Evolutionary conservation across 2,113 vertebrate genomes (phyloP).

Genomic region (Dermatemys mawii): DNA sequence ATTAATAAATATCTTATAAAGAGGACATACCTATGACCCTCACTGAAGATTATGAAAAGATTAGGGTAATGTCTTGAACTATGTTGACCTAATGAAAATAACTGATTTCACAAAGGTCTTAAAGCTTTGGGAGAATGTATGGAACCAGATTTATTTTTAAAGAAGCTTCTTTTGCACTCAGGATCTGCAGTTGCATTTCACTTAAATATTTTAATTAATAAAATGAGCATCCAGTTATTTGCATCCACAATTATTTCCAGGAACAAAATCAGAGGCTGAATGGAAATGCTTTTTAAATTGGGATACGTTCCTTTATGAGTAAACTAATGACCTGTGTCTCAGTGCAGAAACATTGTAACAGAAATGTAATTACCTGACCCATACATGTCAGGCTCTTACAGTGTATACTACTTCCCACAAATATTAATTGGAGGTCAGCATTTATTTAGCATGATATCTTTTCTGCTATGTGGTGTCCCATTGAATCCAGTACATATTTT

Average conservation of each 20-base stretch:
- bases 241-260: neutral
- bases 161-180: neutral
- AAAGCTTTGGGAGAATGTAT: fast-evolving
- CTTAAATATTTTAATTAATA: neutral
- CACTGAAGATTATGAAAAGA: neutral
- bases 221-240: neutral
- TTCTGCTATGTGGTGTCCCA: neutral
- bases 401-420: neutral
- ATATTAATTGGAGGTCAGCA: constrained; percentile 42
- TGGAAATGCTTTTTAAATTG: constrained; percentile 1
- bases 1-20: fast-evolving
- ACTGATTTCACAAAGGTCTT: neutral
- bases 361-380: neutral
- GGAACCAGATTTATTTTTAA: neutral
- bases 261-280: constrained; percentile 2
- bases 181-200: neutral
- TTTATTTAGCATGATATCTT: neutral
- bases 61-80: fast-evolving
- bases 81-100: neutral
- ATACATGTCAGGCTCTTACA: constrained; percentile 9
- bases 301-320: neutral
- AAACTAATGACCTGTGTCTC: neutral
- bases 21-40: fast-evolving
- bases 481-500: neutral
- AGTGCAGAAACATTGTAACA: neutral